These are phyloP conservation scores for Montipora efflorescens DNA, from an alignment of 64 coral and sea anemone genomes.

Conservation along the genomic window DNA sequence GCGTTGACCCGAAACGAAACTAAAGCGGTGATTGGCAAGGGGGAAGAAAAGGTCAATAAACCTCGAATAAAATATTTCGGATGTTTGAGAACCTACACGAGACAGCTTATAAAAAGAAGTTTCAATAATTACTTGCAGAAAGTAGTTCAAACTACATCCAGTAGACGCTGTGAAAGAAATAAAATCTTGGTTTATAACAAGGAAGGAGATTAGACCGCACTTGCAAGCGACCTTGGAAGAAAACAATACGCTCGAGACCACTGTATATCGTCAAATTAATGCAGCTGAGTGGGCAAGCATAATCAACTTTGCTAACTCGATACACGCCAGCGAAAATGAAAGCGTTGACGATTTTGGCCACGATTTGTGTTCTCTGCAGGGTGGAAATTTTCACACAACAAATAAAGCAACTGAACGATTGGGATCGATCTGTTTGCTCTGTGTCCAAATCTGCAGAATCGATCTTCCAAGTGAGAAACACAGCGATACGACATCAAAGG, in stretches of 20 bases:
- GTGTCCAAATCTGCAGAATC: not conserved
- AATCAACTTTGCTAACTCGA: not conserved
- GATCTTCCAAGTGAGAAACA: not conserved
- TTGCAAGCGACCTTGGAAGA: not conserved
- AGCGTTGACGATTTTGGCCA: not conserved
- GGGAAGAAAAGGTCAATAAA: too few species aligned
- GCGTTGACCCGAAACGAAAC: not conserved
- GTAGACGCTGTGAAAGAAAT: too few species aligned
- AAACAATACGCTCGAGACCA: not conserved
- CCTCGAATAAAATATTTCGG: too few species aligned
- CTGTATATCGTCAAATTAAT: not conserved
- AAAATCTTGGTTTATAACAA: not conserved
- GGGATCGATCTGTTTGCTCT: not conserved
- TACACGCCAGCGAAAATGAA: not conserved
- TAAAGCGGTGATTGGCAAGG: too few species aligned
- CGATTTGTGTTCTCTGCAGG: not conserved
- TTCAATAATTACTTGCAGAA: not conserved
- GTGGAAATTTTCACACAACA: not conserved
- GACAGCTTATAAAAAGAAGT: too few species aligned
- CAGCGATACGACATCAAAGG: not conserved
- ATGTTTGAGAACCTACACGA: too few species aligned
- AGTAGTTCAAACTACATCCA: too few species aligned
- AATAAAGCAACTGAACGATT: not conserved
- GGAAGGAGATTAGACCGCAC: not conserved
- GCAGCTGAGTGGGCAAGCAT: not conserved